A percentile compares a stretch with the other conserved stretches of the same genome.
phyloP scores from a whole-genome alignment of 2,113 vertebrate genomes.

The Scophthalmus maximus region DNA sequence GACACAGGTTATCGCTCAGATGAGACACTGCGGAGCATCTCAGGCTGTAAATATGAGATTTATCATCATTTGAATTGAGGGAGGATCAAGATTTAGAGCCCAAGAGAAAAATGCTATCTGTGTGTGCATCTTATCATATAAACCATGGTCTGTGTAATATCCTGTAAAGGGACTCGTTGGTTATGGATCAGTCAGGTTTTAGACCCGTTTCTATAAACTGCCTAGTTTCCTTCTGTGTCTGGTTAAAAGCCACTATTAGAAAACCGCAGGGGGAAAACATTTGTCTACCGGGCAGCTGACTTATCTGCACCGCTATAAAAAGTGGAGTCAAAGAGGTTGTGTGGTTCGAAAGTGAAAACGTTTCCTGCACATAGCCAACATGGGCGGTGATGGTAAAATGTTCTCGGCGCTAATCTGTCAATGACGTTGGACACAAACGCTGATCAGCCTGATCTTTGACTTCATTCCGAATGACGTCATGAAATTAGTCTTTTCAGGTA shows the following conservation, averaged over 20 bases:
- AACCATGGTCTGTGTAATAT: neutral
- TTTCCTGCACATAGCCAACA: too few relatives aligned
- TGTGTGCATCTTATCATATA: slow-evolving; percentile 1
- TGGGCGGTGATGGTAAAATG: neutral
- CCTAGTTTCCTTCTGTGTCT: neutral
- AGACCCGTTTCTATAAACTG: neutral
- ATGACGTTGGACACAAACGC: too few relatives aligned
- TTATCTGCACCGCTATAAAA: neutral
- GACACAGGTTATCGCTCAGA: slow-evolving; percentile 27
- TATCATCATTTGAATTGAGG: neutral
- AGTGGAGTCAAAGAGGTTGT: neutral
- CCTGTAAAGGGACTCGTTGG: neutral
- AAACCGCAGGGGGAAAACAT: neutral
- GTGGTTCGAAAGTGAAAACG: slow-evolving; percentile 5
- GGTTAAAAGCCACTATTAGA: neutral
- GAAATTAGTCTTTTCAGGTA: too few relatives aligned
- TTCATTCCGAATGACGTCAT: too few relatives aligned
- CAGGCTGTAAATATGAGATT: slow-evolving; percentile 44
- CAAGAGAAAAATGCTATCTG: neutral
- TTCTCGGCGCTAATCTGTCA: neutral
- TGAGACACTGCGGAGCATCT: slow-evolving; percentile 29
- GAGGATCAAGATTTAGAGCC: neutral
- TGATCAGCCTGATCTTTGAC: too few relatives aligned
- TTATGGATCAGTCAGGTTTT: neutral
- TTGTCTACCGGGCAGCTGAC: neutral